These are phyloP conservation scores for Artibeus lituratus DNA, from an alignment of 2,797 vertebrate species.

Conservation along the genomic window DNA sequence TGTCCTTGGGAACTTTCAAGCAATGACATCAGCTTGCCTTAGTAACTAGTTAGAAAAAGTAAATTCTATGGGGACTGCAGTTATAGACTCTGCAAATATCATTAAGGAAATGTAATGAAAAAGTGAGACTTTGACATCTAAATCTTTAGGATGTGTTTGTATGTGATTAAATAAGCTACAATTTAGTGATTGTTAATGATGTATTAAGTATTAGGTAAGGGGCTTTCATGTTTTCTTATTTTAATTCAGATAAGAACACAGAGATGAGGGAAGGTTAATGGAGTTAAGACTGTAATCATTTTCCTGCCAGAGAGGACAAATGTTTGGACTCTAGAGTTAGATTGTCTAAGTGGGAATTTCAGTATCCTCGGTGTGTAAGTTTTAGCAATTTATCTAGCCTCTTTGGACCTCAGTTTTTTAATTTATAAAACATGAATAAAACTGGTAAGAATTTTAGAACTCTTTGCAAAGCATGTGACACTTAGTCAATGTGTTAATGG, in stretches of 20 bases:
- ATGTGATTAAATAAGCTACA: neutral
- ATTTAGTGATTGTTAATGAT: neutral
- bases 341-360: neutral
- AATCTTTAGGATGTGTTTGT: neutral
- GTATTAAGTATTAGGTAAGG: neutral
- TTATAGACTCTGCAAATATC: neutral
- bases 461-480: neutral
- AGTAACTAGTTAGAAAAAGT: slow-evolving; percentile 23
- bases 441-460: neutral
- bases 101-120: neutral
- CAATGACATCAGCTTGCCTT: slow-evolving; percentile 16
- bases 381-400: neutral
- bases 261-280: neutral
- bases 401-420: neutral
- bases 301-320: neutral
- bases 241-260: neutral
- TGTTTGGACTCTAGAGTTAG: neutral
- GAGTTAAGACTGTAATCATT: neutral
- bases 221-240: neutral
- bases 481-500: neutral
- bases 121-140: neutral
- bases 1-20: neutral
- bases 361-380: neutral
- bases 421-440: neutral
- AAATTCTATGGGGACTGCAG: slow-evolving; percentile 23